Evolutionary conservation across 2,888 invertebrate genomes (phyloP), one percentile per base, ranked within the genome.

Genomic region (Hydraecia micacea): DNA sequence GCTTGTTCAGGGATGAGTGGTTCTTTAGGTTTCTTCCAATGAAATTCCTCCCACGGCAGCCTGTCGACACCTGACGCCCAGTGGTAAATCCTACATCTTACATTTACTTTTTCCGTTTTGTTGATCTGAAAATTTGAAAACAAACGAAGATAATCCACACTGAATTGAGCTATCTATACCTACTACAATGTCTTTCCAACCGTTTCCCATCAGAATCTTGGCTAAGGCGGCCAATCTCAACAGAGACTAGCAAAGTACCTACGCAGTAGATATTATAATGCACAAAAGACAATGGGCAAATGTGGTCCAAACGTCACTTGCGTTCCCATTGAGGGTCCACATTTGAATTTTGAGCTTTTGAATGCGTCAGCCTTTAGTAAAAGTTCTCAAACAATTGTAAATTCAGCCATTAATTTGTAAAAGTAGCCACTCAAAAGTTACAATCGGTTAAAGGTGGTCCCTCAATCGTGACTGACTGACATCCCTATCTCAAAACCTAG

Each of bases 61-160:
- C 97, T 96, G 8, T 98, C 97, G 60, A 97, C 93, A 6, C 98
- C 97, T 8, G 97, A 97, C 77, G 98, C 97, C 98, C 98, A 98
- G 91, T 99, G 99, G 92, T 98, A 98, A 75, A 99, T 97, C 86
- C 98, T 97, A 92, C 98, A 99, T 83, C 98, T 97, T 0, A 99
- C 98, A 83, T 97, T 97, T 0, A 98, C 98, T 90, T 97, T 97
- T 93, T 99, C 99, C 68, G 93, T 96, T 72, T 98, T 97, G 91
- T 98, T 98, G 79, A 98, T 97, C 98, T 98, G 92, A 39, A 95
- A 96, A 86, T 67, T 42, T 15, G 0, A 62, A 55, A 55, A 66
- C 13, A 36, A n/a, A 36, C 5, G n/a, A 52, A 25, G 28, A 21
- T n/a, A 62, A 62, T 39, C 42, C 2, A 32, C 28, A 49, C 25